Percentiles rank a stretch among this genome's conserved stretches.
Evolutionary conservation across 2,113 vertebrate species (phyloP).

Genomic region (Andinoacara biseriatus): DNA sequence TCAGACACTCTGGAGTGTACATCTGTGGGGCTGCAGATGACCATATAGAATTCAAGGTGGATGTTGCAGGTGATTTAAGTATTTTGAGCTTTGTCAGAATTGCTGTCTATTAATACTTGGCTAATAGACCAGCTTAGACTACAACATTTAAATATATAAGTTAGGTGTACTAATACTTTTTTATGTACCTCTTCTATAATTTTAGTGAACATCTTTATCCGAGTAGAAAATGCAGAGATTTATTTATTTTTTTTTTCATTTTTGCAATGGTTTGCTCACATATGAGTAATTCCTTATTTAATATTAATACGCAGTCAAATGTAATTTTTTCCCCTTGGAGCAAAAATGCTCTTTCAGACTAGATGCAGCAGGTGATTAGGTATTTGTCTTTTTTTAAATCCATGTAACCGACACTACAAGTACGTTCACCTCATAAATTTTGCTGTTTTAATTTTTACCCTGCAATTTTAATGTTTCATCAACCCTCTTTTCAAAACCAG

Average conservation of each 20-base stretch:
- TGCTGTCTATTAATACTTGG: slow-evolving; percentile 48
- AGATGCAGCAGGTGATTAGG: no score
- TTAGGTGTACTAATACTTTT: slow-evolving; percentile 9
- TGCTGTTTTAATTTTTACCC: neutral
- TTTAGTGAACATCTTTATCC: neutral
- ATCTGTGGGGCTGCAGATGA: slow-evolving; percentile 81
- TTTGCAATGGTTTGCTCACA: neutral
- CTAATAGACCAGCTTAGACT: neutral
- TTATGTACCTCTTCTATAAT: neutral
- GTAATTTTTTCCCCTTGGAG: neutral
- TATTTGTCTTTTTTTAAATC: no score
- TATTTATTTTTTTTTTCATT: neutral
- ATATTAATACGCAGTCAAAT: neutral
- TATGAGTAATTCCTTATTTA: neutral
- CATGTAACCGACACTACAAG: no score
- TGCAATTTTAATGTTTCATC: neutral
- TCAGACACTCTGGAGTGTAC: slow-evolving; percentile 79
- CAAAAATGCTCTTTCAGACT: neutral
- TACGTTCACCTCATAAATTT: neutral
- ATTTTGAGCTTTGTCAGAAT: slow-evolving; percentile 73
- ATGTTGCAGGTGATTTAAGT: slow-evolving; percentile 83
- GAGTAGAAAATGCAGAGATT: neutral
- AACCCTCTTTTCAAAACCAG: neutral
- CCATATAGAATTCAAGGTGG: slow-evolving; percentile 82
- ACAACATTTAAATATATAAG: neutral